Evolutionary conservation across 2,113 vertebrate genomes (phyloP), one percentile per base, ranked within the genome.

Genomic region (Eptesicus fuscus): DNA sequence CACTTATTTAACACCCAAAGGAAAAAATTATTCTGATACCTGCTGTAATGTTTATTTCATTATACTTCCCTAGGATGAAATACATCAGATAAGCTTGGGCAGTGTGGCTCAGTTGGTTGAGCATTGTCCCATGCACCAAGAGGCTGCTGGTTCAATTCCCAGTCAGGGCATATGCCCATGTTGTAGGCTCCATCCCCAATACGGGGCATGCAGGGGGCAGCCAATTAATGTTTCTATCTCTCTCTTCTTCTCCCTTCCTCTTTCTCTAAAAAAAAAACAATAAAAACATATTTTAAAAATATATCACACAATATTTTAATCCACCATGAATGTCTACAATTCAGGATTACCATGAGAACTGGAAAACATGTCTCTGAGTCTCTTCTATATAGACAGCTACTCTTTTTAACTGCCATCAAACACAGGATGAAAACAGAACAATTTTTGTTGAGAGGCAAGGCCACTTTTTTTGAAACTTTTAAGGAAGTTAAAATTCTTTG

Each of bases 381-480:
- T 83, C 13, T 83, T 83, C 53, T 16, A 51, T 12, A 32, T 14
- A 51, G 47, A 53, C 51, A 53, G 4, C 30, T 0, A 83, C 88
- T 89, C 63, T 94, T 51, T 95, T 90, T 4, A 22, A 73, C 70
- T 93, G 17, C 2, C 5, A 42, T 16, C 11, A 86, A 86, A 44
- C 20, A n/a, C 14, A 63, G 14, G 22, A 51, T 65, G 9, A 63
- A 28, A 63, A 30, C 25, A 63, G 71, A 97, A 28, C 40, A 96
- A 65, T 90, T 97, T 96, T 96, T 94, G 88, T 88, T 84, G 71
- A 73, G 37, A 95, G 90, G 80, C 77, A 92, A 53, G 17, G 69
- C 88, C 69, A 86, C 74, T 69, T 97, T 96, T 73, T 82, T 56
- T n/a, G 16, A 97, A 94, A 23, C 82, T 95, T 96, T 92, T 67